Base-by-base conservation (phyloP, 2,113 vertebrate species). In the Lucifuga dentata region DNA sequence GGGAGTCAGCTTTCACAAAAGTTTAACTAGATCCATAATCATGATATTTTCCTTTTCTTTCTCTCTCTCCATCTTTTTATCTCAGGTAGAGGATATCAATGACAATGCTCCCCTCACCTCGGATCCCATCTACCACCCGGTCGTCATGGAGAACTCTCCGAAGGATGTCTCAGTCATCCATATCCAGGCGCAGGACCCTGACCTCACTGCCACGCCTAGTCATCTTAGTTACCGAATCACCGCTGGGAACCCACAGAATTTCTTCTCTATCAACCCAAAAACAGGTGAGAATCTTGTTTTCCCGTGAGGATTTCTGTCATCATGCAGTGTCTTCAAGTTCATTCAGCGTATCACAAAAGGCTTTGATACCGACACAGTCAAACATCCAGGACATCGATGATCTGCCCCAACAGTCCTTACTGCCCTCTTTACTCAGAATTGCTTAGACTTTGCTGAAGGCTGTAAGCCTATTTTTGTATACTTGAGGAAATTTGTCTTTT, bases 221-320 rank as follows among this genome's bases (percentile, higher is more conserved):
- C 94, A 93, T n/a, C 89, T 98, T 66, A 94, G 85, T 21, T 99
- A 97, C 76, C 93, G 95, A 68, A 99, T 99, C 89, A 95, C 94
- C 13, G 96, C 96, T 24, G 98, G 98, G 73, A 98, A 99, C 83
- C 97, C 98, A 4, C 97, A 99, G 92, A 99, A 99, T 75, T 99
- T 99, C 89, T 99, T 99, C 68, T 90, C 91, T 26, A 98, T 99
- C 81, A 95, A 97, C 74, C 76, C 92, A 40, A 98, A 95, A 93
- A 98, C 97, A 93, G 98, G 98, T 97, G 91, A 92, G 39, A 11
- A n/a, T n/a, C n/a, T n/a, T n/a, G n/a, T n/a, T n/a, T n/a, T n/a
- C n/a, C n/a, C n/a, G n/a, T n/a, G 6, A 20, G 11, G 23, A 52
- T 3, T 44, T 29, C 35, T 60, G 63, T 68, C 49, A 57, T 66